phyloP scores from a whole-genome alignment of 30 jellyfish, hydroid and myxozoan species.

The Hydractinia symbiolongicarpus region DNA sequence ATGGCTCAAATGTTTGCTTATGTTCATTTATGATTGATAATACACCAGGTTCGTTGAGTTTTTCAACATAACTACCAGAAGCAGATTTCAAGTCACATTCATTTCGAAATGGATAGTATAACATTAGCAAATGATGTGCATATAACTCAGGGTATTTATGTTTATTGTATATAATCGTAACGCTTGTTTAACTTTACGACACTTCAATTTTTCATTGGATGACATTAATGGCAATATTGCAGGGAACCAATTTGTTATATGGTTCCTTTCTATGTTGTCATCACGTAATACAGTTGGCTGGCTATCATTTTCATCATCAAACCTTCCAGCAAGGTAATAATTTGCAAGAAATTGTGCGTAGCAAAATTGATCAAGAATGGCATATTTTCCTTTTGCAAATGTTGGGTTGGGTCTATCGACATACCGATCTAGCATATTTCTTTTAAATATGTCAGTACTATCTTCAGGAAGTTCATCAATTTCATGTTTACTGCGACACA shows the following conservation, averaged over 20 bases:
- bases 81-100: background rate
- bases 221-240: background rate
- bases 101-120: background rate
- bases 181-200: background rate
- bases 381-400: background rate
- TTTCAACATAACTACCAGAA: background rate
- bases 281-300: background rate
- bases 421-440: background rate
- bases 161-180: background rate
- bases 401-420: background rate
- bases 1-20: constrained; percentile 7
- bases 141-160: background rate
- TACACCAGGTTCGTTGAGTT: background rate
- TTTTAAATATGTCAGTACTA: background rate
- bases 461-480: background rate
- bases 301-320: background rate
- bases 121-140: background rate
- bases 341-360: background rate
- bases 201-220: background rate
- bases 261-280: too few species aligned
- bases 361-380: background rate
- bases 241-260: background rate
- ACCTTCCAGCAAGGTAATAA: background rate
- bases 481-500: too few species aligned
- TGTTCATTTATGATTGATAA: background rate